phyloP scores from a whole-genome alignment of 2,113 vertebrate genomes.

The Chlamydotis undulata region DNA sequence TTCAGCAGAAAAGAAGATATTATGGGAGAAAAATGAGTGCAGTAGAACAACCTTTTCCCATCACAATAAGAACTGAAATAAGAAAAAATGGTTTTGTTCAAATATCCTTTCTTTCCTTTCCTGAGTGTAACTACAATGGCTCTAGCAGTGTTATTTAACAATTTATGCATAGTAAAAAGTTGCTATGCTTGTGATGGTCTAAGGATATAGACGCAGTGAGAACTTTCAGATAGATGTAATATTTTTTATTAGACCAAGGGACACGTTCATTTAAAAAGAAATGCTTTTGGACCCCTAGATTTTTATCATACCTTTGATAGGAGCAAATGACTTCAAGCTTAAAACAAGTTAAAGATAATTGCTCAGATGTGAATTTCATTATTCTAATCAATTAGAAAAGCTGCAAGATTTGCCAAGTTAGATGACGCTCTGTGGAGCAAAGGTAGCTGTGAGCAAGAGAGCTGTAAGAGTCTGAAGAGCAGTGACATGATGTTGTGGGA shows the following conservation, averaged over 20 bases:
- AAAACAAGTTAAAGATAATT: neutral
- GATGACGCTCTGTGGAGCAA: neutral
- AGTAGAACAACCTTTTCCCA: neutral
- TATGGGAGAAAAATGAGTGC: neutral
- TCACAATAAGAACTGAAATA: neutral
- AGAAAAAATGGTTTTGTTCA: neutral
- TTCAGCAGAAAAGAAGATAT: neutral
- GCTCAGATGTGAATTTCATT: neutral
- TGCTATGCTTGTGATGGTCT: neutral
- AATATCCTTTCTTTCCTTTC: neutral
- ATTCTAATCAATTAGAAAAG: neutral
- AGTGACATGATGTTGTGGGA: neutral
- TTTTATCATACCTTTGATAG: neutral
- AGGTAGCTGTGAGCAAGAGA: neutral
- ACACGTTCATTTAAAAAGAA: neutral
- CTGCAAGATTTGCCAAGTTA: neutral
- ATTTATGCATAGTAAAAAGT: neutral
- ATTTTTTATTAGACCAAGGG: neutral
- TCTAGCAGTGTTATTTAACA: neutral
- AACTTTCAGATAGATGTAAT: neutral
- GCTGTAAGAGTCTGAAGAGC: neutral
- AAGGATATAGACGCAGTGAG: neutral
- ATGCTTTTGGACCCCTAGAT: neutral
- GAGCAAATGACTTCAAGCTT: neutral
- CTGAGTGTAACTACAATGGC: neutral